Evolutionary conservation across 2,797 vertebrate genomes (phyloP), one percentile per base, ranked within the genome.

Genomic region (Rachycentron canadum): DNA sequence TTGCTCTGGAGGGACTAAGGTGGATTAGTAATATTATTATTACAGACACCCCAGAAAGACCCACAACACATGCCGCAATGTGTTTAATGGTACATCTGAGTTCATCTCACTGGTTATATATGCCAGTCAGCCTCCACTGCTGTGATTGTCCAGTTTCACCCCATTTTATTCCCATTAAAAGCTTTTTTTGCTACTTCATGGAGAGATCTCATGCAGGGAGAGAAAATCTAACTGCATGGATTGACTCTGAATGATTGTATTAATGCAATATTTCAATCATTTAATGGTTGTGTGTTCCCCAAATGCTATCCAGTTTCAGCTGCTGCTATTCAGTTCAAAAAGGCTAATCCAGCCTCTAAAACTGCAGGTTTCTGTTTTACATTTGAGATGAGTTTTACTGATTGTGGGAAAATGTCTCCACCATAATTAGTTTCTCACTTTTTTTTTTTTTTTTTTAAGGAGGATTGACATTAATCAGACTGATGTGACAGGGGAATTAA

Each of bases 91-190:
- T 21, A 8, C 19, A 36, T 36, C 26, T 45, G 36, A 55, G 49
- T 14, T 47, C 5, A 12, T 73, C 12, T 38, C 23, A 19, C 2
- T 38, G 38, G 38, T 28, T 50, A 61, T 9, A 16, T n/a, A 12
- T 28, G 17, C 16, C 52, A 14, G 28, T 4, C 11, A 58, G 52
- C 36, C 52, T 32, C 10, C 32, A 2, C 57, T 41, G 30, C 79
- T 78, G 41, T 38, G 19, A 67, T 60, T 69, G 5, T 57, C 4
- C 30, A 9, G 57, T 66, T 68, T 68, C 7, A 38, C 72, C 30
- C 32, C 14, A 7, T 65, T 62, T 74, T 23, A 25, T 19, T 38
- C 13, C 41, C 17, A 34, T 69, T 32, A 49, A n/a, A 59, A 59
- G 34, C 50, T 49, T 52, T 40, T 52, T 52, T 56, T 45, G 41